Conservation (phyloP, 2,888 invertebrate genomes). For the Lycophotia porphyrea region DNA sequence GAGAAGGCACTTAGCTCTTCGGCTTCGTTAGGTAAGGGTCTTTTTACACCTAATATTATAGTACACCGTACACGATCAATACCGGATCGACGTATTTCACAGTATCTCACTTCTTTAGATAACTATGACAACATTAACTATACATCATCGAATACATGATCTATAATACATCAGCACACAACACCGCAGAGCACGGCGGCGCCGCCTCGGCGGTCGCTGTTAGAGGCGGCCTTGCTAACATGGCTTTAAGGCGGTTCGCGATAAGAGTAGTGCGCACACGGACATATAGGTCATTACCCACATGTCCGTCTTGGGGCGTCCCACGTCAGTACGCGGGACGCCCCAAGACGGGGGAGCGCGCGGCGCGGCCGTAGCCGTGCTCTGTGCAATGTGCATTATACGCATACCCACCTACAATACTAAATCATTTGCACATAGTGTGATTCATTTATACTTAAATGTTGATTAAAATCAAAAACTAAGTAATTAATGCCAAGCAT, state of each 20-base stretch:
- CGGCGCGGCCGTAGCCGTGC: not conserved
- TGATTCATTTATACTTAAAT: not conserved
- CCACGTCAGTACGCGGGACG: no score
- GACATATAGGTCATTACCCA: not conserved
- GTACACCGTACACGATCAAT: not conserved
- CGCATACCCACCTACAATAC: not conserved
- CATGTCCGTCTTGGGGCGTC: no score
- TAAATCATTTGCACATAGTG: not conserved
- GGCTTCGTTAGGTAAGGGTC: no score
- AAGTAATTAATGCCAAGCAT: slow-evolving; percentile 3
- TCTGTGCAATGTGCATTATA: not conserved
- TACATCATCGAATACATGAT: no score
- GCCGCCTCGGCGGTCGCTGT: no score
- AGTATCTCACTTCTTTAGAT: not conserved
- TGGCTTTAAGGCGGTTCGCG: not conserved
- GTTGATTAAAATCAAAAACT: slow-evolving; percentile 27
- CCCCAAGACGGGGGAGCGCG: not conserved
- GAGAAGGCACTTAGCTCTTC: no score
- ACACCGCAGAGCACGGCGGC: no score
- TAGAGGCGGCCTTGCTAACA: no score
- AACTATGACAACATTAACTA: no score
- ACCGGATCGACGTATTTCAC: not conserved
- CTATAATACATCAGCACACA: no score
- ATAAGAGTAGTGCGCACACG: not conserved
- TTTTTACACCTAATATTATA: no score